phyloP scores from a whole-genome alignment of 2,113 vertebrate species.

The Campylorhamphus procurvoides region DNA sequence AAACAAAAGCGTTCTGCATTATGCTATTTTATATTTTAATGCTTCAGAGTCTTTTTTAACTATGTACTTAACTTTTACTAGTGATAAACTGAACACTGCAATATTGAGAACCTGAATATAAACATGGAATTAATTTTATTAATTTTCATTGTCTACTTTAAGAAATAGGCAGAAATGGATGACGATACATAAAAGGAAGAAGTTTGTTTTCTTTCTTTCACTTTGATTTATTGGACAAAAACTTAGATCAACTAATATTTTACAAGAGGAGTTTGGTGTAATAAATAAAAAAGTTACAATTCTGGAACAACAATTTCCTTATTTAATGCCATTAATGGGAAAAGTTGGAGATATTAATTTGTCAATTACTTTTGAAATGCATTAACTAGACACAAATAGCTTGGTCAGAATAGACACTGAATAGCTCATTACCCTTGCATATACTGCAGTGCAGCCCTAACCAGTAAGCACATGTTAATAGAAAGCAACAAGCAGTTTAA shows the following conservation, averaged over 20 bases:
- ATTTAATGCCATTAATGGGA: constrained; percentile 47
- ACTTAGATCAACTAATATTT: background rate
- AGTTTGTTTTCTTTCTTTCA: background rate
- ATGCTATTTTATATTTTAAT: background rate
- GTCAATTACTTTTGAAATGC: constrained; percentile 34
- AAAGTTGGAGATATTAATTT: constrained; percentile 49
- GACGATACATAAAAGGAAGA: background rate
- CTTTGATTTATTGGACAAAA: constrained; percentile 47
- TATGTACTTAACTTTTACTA: background rate
- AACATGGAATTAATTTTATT: background rate
- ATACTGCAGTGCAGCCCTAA: background rate
- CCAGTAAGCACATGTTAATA: background rate
- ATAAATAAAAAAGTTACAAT: constrained; percentile 41
- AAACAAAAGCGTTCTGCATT: background rate
- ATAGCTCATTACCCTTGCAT: constrained; percentile 44
- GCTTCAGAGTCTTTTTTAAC: background rate
- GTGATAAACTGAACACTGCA: background rate
- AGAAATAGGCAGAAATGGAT: background rate
- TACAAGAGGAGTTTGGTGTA: background rate
- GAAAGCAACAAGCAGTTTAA: background rate
- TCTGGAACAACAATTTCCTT: constrained; percentile 53
- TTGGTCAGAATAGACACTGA: background rate
- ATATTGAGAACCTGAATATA: background rate
- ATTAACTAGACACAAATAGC: constrained; percentile 9
- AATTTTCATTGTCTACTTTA: background rate